Base-by-base conservation (phyloP, 2,797 vertebrate species). In the Neostethus bicornis region DNA sequence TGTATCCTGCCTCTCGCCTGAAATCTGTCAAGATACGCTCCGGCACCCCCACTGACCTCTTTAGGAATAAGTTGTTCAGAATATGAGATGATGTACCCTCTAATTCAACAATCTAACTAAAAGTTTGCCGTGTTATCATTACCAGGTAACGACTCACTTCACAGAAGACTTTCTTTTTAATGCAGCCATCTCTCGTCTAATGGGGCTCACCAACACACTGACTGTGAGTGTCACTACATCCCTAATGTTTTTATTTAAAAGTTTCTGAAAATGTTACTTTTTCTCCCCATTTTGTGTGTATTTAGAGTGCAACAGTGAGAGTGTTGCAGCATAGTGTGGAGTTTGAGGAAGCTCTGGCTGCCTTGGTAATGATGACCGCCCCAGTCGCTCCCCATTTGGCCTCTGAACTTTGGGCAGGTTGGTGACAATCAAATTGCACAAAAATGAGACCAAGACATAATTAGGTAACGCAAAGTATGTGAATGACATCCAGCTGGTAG, bases 351-450 rank as follows among this genome's bases (percentile, higher is more conserved):
- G 92, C 92, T 5, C 85, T 99, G 53, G 93, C 94, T 24, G 77
- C 88, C 0, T 89, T 98, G 57, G 84, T 92, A 54, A 57, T 95
- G 78, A 95, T 99, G 96, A 66, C 91, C 0, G 93, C 97, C 2
- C 96, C 97, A 2, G 90, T 99, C 94, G 95, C 94, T 48, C 97
- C 97, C 1, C 93, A 96, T 75, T 77, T 99, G 52, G 85, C 94
- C 4, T 99, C 96, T 5, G 97, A 99, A 84, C 93, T 99, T 66
- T 99, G 97, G 97, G 92, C 94, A 95, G 97, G 97, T 99, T 87
- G 8, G 88, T 69, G 21, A 35, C 12, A 19, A 19, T 23, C 12
- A 54, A 12, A 45, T 10, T 32, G 23, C 35, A 55, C 2, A 7
- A 14, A 23, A 43, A 16, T 38, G 21, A 14, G 34, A 10, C n/a